phyloP scores from a whole-genome alignment of 2,888 invertebrate genomes.

The Sphaerophoria taeniata region DNA sequence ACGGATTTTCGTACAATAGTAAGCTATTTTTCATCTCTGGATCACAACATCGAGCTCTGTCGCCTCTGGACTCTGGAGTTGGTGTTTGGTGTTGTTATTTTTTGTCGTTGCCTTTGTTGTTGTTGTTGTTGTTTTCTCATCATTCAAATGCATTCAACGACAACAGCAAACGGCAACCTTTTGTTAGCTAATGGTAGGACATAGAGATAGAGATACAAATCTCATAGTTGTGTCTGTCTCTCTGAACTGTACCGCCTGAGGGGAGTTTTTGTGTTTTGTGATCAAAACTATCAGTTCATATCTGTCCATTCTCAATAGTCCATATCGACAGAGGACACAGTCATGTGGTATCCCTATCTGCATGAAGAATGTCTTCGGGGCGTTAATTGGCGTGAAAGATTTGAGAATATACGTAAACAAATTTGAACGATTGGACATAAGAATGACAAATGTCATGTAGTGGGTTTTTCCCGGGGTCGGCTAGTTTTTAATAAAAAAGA shows the following conservation, averaged over 20 bases:
- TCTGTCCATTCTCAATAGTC: not conserved
- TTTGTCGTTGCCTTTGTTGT: not conserved
- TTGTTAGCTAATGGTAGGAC: conserved; percentile 47
- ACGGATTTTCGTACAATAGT: too few species aligned
- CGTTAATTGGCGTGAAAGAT: conserved; percentile 72
- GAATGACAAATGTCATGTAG: conserved; percentile 64
- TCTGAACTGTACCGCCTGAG: conserved; percentile 39
- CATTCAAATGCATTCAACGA: conserved; percentile 7
- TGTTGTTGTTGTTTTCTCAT: conserved; percentile 16
- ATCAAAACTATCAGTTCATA: not conserved
- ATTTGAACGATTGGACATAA: conserved; percentile 59
- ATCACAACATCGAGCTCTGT: conserved; percentile 54
- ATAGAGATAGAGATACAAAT: conserved; percentile 46
- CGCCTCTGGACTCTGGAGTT: conserved; percentile 34
- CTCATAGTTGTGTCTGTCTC: not conserved
- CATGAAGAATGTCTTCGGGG: conserved; percentile 68
- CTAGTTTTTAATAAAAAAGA: too few species aligned
- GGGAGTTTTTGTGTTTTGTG: conserved; percentile 37
- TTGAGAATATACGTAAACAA: conserved; percentile 64
- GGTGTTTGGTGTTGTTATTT: too few species aligned
- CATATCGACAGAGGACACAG: not conserved
- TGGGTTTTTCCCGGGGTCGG: too few species aligned
- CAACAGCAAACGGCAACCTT: too few species aligned
- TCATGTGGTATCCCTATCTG: too few species aligned
- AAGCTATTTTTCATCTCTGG: too few species aligned